Base-by-base conservation (phyloP, 1,140 invertebrate species). In the Heliconius congener region DNA sequence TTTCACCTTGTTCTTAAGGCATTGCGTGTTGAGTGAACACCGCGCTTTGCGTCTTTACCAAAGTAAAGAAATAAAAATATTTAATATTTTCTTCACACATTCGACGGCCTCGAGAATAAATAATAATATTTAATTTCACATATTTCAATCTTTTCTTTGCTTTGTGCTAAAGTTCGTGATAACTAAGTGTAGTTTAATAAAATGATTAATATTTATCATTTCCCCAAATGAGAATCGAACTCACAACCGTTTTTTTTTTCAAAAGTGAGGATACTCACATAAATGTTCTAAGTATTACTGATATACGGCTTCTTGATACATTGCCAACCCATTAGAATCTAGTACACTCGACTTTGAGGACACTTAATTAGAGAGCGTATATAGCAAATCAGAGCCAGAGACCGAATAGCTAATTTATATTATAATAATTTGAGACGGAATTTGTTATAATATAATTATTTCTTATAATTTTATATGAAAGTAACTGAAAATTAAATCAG, bases 351-450 rank as follows among this genome's bases (percentile, higher is more conserved):
- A 66, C 60, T 66, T 66, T 66, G 60, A 66, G 60, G 30, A 66
- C 60, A 30, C 60, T 66, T 66, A 66, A 66, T 66, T 66, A 66
- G 60, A 66, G 60, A 66, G 60, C 60, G 60, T 66, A 66, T 66
- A 30, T 30, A 66, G 60, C 60, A 66, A 66, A 66, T 66, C 60
- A 66, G 23, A 66, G 23, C 11, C 57, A 60, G n/a, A 19, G 9
- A n/a, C n/a, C 9, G 60, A 27, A 66, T 66, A 66, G 27, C 27
- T 66, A 66, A 66, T 66, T 66, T 8, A 66, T 27, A 66, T 30
- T 27, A 66, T 66, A 66, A 66, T 46, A 46, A 46, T 16, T 46
- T 46, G 4, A 16, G 13, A 46, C 13, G 42, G 42, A 46, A 46
- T 13, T 46, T 46, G 13, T 46, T 46, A 46, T 46, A 46, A 46